phyloP scores from a whole-genome alignment of 92 coral and sea anemone genomes.

The Bergia puertoricense region DNA sequence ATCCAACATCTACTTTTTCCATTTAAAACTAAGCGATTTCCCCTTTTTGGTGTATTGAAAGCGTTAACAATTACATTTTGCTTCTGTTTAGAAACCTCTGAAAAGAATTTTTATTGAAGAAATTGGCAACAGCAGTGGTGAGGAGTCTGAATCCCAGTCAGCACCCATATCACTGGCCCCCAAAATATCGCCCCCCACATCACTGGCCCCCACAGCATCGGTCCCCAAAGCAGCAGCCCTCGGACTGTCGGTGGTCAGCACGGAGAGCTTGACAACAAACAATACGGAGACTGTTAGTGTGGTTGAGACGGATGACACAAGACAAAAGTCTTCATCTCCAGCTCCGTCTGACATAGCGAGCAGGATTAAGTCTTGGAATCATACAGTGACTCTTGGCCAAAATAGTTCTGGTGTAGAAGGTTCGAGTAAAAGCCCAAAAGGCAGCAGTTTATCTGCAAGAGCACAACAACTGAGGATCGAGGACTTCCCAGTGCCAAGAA shows the following conservation, averaged over 20 bases:
- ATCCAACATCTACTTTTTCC: neutral
- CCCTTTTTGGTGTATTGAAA: neutral
- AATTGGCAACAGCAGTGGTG: conserved; percentile 83
- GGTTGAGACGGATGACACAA: neutral
- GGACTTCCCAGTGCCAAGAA: conserved; percentile 68
- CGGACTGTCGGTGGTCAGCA: neutral
- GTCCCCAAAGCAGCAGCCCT: neutral
- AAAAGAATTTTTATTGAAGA: conserved; percentile 91
- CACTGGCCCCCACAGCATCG: too few species aligned
- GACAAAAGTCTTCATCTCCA: conserved; percentile 15
- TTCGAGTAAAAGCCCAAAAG: neutral
- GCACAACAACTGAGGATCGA: neutral
- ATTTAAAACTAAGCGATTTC: neutral
- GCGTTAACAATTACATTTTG: neutral
- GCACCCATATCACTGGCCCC: neutral
- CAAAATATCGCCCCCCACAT: neutral
- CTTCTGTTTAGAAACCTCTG: conserved; percentile 67
- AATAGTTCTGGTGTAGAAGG: neutral
- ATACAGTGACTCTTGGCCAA: neutral
- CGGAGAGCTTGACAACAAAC: neutral
- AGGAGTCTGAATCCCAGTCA: conserved; percentile 19
- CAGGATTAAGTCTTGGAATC: neutral
- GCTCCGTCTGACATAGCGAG: neutral
- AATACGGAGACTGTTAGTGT: neutral
- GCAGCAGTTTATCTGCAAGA: neutral